phyloP scores from a whole-genome alignment of 2,113 vertebrate genomes.

The Cavia aperea region DNA sequence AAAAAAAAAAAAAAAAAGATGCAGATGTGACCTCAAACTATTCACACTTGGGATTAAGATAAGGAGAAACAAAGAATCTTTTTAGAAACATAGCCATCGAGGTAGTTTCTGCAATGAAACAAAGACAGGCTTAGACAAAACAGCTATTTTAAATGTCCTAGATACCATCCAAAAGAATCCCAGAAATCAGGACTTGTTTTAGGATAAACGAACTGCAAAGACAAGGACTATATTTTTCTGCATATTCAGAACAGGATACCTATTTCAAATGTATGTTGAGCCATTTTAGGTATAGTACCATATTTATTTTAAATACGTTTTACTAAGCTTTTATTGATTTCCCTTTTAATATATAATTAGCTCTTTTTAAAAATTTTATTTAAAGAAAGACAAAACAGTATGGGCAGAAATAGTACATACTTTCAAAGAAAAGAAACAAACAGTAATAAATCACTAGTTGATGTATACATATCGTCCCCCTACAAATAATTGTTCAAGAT shows the following conservation, averaged over 20 bases:
- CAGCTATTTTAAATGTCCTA: not conserved
- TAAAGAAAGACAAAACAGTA: no score
- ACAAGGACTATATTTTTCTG: constrained; percentile 1
- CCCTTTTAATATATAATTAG: constrained; percentile 31
- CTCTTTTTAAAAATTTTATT: not conserved
- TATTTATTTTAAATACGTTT: constrained; percentile 30
- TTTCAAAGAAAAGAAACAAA: no score
- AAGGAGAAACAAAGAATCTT: not conserved
- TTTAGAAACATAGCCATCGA: not conserved
- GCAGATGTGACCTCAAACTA: constrained; percentile 25
- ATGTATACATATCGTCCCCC: no score
- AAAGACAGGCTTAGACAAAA: constrained; percentile 22
- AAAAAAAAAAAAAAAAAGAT: not conserved
- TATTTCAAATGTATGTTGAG: not conserved
- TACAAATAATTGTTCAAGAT: no score
- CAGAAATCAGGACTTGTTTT: not conserved
- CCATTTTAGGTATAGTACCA: not conserved
- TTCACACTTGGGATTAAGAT: not conserved
- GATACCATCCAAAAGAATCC: not conserved
- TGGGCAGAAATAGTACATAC: no score
- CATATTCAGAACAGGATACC: not conserved
- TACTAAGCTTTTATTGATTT: constrained; percentile 34
- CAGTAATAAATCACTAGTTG: no score
- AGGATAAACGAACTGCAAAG: constrained; percentile 11
- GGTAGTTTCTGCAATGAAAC: not conserved